Evolutionary conservation across 2,113 vertebrate genomes (phyloP).

Genomic region (pig (Sus scrofa)): DNA sequence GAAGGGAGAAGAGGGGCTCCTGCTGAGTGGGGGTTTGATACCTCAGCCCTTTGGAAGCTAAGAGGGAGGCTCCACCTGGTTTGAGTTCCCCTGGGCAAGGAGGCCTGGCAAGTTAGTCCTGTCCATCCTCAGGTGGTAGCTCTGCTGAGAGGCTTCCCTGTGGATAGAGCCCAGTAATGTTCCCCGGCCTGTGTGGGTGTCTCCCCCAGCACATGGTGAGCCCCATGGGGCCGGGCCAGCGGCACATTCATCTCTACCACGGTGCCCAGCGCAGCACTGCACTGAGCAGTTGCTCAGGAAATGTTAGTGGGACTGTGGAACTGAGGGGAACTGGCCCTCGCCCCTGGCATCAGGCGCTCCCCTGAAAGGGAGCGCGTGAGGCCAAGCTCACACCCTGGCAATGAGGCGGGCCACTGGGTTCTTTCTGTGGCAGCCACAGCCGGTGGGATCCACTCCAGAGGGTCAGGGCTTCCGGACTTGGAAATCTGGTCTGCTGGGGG

Average conservation of each 20-base stretch:
- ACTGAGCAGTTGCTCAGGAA: not conserved
- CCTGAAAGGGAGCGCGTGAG: not conserved
- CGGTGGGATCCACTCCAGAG: not conserved
- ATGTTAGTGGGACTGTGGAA: not conserved
- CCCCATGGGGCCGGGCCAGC: accelerated
- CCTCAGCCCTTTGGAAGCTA: not conserved
- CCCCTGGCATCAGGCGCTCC: not conserved
- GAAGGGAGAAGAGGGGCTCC: not conserved
- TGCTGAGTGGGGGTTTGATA: not conserved
- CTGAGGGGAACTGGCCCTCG: not conserved
- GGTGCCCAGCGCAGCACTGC: too few relatives aligned
- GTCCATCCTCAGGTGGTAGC: accelerated
- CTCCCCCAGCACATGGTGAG: accelerated
- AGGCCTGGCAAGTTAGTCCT: not conserved
- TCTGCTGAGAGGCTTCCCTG: not conserved
- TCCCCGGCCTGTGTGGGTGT: not conserved
- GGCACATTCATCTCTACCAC: accelerated
- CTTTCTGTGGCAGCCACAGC: not conserved
- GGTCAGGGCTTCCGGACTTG: not conserved
- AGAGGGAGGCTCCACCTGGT: too few relatives aligned
- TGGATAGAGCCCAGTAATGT: not conserved
- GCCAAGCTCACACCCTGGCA: not conserved
- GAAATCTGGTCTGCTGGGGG: not conserved
- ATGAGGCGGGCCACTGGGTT: not conserved
- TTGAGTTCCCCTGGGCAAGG: not conserved